Evolutionary conservation across 1,140 invertebrate genomes (phyloP).

Genomic region (Scaptomyza montana): DNA sequence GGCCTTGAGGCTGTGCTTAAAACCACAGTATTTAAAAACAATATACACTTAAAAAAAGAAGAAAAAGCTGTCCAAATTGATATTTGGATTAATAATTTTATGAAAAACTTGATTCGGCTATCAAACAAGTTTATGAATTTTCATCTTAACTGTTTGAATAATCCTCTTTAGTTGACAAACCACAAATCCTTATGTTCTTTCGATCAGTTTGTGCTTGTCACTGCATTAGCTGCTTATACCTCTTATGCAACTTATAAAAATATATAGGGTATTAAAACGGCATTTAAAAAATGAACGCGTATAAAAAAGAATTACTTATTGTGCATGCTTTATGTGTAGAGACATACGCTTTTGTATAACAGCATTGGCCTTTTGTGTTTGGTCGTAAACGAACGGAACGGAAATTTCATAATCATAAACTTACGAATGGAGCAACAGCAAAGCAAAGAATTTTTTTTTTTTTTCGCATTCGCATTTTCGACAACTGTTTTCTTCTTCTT

Average conservation of each 20-base stretch:
- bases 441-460: slow-evolving; percentile 54
- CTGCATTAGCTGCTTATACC: neutral
- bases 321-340: slow-evolving; percentile 24
- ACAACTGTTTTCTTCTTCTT: slow-evolving; percentile 46
- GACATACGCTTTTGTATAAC: slow-evolving; percentile 48
- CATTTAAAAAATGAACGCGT: slow-evolving; percentile 36
- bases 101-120: neutral
- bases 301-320: slow-evolving; percentile 34
- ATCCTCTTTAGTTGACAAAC: too few relatives aligned
- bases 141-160: too few relatives aligned
- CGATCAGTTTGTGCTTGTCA: neutral
- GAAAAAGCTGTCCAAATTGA: too few relatives aligned
- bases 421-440: slow-evolving; percentile 20
- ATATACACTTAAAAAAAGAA: too few relatives aligned
- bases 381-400: slow-evolving; percentile 51
- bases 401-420: slow-evolving; percentile 77
- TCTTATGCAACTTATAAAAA: neutral
- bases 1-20: too few relatives aligned
- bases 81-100: neutral
- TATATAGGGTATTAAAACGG: slow-evolving; percentile 25
- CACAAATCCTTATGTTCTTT: neutral
- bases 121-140: too few relatives aligned
- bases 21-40: too few relatives aligned
- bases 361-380: slow-evolving; percentile 47
- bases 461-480: slow-evolving; percentile 28